phyloP scores from a whole-genome alignment of 2,113 vertebrate species.

The Thermophis baileyi region DNA sequence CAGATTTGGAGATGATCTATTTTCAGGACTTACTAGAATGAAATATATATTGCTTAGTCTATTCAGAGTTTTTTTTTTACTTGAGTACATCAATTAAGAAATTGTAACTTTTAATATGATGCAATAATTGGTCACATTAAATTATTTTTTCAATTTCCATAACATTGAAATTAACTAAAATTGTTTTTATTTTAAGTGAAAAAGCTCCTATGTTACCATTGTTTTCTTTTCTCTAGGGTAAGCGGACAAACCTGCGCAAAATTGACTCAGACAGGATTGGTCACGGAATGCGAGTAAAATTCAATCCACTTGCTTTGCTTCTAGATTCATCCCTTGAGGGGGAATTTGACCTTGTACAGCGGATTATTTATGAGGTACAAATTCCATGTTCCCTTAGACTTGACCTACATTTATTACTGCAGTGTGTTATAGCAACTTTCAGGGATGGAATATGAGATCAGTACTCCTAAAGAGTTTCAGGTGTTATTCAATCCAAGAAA shows the following conservation, averaged over 20 bases:
- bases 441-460: background rate
- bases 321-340: constrained; percentile 97
- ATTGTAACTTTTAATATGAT: background rate
- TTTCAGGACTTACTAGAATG: background rate
- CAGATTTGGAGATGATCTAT: background rate
- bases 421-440: background rate
- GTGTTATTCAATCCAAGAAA: background rate
- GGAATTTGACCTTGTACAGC: constrained; percentile 95
- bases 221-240: constrained; percentile 73
- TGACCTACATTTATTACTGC: background rate
- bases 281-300: constrained; percentile 93
- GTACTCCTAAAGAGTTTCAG: background rate
- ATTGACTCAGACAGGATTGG: constrained; percentile 86
- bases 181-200: background rate
- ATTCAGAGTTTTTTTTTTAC: background rate
- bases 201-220: background rate
- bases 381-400: background rate
- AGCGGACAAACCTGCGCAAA: constrained; percentile 95
- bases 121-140: background rate
- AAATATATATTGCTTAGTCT: background rate
- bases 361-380: constrained; percentile 94
- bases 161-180: background rate
- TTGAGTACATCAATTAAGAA: background rate
- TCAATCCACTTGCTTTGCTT: constrained; percentile 93
- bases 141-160: background rate